Conservation (phyloP, 1,140 invertebrate species). For the Drosophila leontia region DNA sequence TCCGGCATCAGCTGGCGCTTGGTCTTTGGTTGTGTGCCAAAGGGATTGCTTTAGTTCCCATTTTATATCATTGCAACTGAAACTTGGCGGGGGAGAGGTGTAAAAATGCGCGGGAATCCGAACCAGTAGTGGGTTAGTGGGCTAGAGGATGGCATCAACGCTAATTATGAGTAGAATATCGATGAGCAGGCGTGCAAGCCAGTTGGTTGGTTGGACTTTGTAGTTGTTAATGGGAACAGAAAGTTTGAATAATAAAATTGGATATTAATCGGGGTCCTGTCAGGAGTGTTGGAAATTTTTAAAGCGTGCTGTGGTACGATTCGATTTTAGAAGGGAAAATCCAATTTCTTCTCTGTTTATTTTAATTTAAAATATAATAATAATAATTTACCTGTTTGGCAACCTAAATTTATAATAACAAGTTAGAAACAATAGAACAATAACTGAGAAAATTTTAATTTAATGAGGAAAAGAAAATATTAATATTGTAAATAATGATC, state of each 20-base stretch:
- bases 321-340: too few species aligned
- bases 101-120: constrained; percentile 5
- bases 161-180: constrained; percentile 45
- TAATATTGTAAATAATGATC: too few species aligned
- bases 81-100: constrained; percentile 14
- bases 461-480: neutral
- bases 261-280: neutral
- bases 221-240: neutral
- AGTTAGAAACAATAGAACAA: neutral
- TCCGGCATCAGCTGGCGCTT: constrained; percentile 29
- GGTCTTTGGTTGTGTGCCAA: constrained; percentile 17
- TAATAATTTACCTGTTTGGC: too few species aligned
- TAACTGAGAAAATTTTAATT: neutral
- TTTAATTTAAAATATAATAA: too few species aligned
- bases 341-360: too few species aligned
- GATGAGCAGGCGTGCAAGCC: constrained; percentile 23
- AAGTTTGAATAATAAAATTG: neutral
- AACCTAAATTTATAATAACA: too few species aligned
- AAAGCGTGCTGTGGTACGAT: too few species aligned
- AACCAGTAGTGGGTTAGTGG: constrained; percentile 17
- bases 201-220: neutral
- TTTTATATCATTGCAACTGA: constrained; percentile 7
- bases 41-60: constrained; percentile 20
- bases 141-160: constrained; percentile 30
- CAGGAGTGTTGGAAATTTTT: neutral